Base-by-base conservation (phyloP, 2,888 invertebrate genomes). In the Urechis unicinctus region DNA sequence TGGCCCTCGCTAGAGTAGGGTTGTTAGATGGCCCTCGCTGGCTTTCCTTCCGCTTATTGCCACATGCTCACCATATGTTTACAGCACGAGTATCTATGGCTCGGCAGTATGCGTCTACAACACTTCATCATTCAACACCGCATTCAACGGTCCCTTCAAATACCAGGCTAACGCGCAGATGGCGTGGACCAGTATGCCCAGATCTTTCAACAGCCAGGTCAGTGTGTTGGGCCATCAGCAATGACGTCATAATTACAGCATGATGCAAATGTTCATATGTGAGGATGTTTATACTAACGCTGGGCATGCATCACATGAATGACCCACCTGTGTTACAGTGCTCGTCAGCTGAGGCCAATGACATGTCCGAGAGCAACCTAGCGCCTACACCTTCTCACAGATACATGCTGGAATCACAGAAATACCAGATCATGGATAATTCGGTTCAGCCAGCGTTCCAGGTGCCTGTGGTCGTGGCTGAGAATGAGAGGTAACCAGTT, bases 41-140 rank as follows among this genome's bases (percentile, higher is more conserved):
- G n/a, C n/a, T n/a, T n/a, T n/a, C n/a, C n/a, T n/a, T n/a, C n/a
- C n/a, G n/a, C n/a, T n/a, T n/a, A n/a, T n/a, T n/a, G n/a, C n/a
- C n/a, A n/a, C n/a, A n/a, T n/a, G n/a, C n/a, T n/a, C n/a, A n/a
- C n/a, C n/a, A n/a, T n/a, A 13, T 36, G 36, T 36, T 9, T 17
- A 36, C 67, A 80, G 80, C 52, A 92, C 91, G 74, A 87, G 90
- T 71, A 90, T 95, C 66, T 85, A 88, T 3, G 94, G 93, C 13
- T 91, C 93, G 36, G 94, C 94, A 0, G 86, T 95, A 3, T 95
- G 95, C 73, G 86, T 90, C 2, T 95, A 88, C 81, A 91, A 89
- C 75, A 83, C 93, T 81, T 83, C 87, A 0, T 83, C 90, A 1
- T 87, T 95, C 29, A 84, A 87, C 59, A 81, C 83, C 0, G 88